These are phyloP conservation scores for Arothron firmamentum DNA, from an alignment of 2,113 vertebrate genomes.

Conservation along the genomic window DNA sequence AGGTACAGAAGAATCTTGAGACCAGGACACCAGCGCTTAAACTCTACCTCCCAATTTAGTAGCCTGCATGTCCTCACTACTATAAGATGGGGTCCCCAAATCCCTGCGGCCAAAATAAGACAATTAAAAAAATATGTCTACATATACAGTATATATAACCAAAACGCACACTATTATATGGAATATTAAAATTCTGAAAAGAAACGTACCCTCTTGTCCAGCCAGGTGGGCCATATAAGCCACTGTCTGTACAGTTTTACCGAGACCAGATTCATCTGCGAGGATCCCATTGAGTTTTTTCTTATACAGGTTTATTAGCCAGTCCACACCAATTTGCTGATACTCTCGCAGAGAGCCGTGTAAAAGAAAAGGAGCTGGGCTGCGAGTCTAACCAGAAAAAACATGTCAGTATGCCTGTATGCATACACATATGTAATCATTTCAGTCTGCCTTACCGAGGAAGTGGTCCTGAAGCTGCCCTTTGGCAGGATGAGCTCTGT, in stretches of 20 bases:
- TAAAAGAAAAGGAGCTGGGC: conserved; percentile 77
- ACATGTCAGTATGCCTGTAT: not conserved
- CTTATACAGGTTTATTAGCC: conserved; percentile 84
- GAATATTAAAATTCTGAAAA: not conserved
- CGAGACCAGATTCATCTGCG: conserved; percentile 86
- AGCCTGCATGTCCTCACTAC: conserved; percentile 88
- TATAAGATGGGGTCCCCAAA: conserved; percentile 90
- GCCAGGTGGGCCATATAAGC: conserved; percentile 90
- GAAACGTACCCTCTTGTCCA: conserved; percentile 80
- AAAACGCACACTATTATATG: not conserved
- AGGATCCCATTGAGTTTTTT: conserved; percentile 89
- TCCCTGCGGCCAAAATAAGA: conserved; percentile 65
- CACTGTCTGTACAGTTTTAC: conserved; percentile 90
- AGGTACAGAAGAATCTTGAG: conserved; percentile 88
- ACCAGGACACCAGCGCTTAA: conserved; percentile 92
- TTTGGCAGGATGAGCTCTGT: conserved; percentile 87
- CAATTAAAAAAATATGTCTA: not conserved
- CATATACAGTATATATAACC: not conserved
- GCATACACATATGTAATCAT: not conserved
- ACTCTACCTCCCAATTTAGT: conserved; percentile 87
- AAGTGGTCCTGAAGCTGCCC: conserved; percentile 82
- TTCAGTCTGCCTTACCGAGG: conserved; percentile 71
- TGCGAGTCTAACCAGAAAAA: conserved; percentile 69
- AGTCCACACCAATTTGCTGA: conserved; percentile 89
- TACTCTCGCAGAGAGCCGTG: conserved; percentile 87